These are phyloP conservation scores for Chroicocephalus ridibundus DNA, from an alignment of 2,113 vertebrate species.

Conservation along the genomic window DNA sequence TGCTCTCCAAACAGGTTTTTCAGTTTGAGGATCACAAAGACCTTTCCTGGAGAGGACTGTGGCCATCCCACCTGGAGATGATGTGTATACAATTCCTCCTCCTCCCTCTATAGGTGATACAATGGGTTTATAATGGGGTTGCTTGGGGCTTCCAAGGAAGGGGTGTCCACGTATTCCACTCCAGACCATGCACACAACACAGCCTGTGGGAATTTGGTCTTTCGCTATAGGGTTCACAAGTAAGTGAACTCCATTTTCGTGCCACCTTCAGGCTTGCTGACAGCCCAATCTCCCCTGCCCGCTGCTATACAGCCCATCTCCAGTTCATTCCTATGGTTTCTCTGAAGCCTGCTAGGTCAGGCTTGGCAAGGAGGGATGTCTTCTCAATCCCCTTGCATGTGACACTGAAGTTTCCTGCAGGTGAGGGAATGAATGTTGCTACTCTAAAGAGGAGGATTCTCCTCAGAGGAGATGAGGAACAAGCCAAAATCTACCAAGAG, in stretches of 20 bases:
- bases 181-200: accelerated
- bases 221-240: neutral
- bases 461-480: neutral
- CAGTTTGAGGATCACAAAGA: neutral
- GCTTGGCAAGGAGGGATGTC: neutral
- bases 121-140: neutral
- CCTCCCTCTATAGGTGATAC: neutral
- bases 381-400: neutral
- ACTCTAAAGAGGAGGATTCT: neutral
- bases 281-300: neutral
- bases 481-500: neutral
- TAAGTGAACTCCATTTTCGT: neutral
- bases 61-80: neutral
- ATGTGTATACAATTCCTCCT: neutral
- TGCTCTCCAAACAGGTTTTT: neutral
- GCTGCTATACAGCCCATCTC: neutral
- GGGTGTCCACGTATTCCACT: neutral
- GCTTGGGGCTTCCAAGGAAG: neutral
- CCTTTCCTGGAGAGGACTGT: neutral
- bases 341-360: neutral
- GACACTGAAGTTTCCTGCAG: neutral
- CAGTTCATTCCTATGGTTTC: neutral
- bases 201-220: neutral
- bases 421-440: neutral
- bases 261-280: neutral